Conservation (phyloP, 37 sponge, comb jelly and placozoan species). For the Axinella damicornis region DNA sequence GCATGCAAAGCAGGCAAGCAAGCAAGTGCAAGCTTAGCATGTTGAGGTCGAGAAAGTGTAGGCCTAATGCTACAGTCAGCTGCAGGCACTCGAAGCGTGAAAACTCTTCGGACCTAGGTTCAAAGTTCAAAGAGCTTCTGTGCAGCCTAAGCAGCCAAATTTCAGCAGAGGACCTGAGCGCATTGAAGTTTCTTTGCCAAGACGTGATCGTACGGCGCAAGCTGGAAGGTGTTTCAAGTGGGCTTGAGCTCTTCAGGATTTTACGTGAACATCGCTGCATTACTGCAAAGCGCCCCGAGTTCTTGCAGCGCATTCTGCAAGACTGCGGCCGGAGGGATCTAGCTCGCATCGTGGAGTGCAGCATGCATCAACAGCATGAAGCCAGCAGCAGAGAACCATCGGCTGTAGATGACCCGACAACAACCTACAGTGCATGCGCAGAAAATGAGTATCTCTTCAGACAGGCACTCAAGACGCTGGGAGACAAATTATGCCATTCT, state of each 20-base stretch:
- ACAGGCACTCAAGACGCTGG: not conserved
- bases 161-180: not conserved
- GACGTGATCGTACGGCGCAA: not conserved
- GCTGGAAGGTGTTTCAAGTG: not conserved
- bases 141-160: not conserved
- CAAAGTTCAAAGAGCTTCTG: slow-evolving; percentile 3
- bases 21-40: no score
- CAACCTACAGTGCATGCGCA: not conserved
- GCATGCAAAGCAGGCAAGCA: no score
- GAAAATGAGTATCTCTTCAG: not conserved
- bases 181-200: not conserved
- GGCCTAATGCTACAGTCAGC: no score
- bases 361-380: not conserved
- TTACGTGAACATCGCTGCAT: not conserved
- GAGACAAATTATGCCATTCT: not conserved
- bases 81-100: no score
- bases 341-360: not conserved
- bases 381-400: not conserved
- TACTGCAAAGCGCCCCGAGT: not conserved
- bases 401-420: not conserved
- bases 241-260: not conserved
- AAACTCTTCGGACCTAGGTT: no score
- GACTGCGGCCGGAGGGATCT: not conserved
- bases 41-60: no score
- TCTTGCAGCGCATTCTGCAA: not conserved